phyloP scores from a whole-genome alignment of 2,113 vertebrate species.

The Piaya cayana region DNA sequence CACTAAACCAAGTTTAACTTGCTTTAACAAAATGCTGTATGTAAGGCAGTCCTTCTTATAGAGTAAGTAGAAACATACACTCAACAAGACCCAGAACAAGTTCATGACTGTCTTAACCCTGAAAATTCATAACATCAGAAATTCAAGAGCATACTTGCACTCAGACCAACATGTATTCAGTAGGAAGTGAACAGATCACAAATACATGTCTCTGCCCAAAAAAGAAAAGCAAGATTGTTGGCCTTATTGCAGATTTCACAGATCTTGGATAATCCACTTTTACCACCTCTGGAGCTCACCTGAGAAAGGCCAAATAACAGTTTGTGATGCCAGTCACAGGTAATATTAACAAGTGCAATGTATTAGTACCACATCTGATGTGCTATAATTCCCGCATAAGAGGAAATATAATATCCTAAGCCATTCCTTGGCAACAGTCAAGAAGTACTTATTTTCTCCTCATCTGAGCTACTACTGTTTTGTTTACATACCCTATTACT shows the following conservation, averaged over 20 bases:
- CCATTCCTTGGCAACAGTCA: neutral
- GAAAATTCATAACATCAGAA: neutral
- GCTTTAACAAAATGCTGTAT: neutral
- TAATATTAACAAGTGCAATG: neutral
- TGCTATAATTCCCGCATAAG: neutral
- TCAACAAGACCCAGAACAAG: constrained; percentile 4
- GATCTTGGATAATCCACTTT: neutral
- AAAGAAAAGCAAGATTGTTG: neutral
- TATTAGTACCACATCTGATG: neutral
- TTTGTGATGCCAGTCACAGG: neutral
- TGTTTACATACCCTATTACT: neutral
- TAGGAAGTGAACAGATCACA: neutral
- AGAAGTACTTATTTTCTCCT: neutral
- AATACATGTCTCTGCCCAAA: neutral
- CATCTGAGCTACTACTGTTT: neutral
- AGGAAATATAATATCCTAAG: neutral
- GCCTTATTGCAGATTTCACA: neutral
- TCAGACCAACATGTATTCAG: neutral
- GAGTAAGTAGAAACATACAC: neutral
- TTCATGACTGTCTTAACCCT: neutral
- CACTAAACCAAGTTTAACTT: constrained; percentile 26
- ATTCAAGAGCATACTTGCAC: neutral
- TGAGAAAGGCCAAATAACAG: neutral
- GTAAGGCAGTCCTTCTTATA: neutral
- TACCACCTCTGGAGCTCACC: neutral